These are phyloP conservation scores for Stegastes partitus DNA, from an alignment of 2,113 vertebrate species.

Conservation along the genomic window DNA sequence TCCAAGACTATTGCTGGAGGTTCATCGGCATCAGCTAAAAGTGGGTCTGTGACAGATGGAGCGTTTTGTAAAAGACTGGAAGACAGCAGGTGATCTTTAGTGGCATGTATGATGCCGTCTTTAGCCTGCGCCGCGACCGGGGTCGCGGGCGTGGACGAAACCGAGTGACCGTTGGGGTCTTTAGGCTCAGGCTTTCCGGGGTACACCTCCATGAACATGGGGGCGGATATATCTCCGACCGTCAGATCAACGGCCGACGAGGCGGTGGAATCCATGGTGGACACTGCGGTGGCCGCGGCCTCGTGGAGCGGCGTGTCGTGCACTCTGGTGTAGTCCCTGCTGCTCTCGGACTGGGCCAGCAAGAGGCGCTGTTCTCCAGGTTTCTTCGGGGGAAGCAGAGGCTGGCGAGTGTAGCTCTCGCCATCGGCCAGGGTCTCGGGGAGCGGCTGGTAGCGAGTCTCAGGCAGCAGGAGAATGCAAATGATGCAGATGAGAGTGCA, in stretches of 20 bases:
- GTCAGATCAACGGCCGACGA: conserved; percentile 78
- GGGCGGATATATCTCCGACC: conserved; percentile 1
- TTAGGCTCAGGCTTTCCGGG: conserved; percentile 18
- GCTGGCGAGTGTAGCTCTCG: conserved; percentile 93
- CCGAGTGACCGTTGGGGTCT: conserved; percentile 57
- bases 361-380: conserved; percentile 90
- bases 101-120: conserved; percentile 38
- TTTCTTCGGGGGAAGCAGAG: conserved; percentile 89
- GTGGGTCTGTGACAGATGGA: conserved; percentile 63
- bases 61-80: conserved; percentile 71
- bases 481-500: conserved; percentile 99
- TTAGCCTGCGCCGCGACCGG: conserved; percentile 31
- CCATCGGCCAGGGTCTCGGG: conserved; percentile 92
- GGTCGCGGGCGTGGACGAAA: conserved; percentile 26
- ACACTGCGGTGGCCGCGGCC: conserved; percentile 68
- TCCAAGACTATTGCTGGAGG: conserved; percentile 29
- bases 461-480: conserved; percentile 96
- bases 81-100: conserved; percentile 67
- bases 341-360: conserved; percentile 89
- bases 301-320: conserved; percentile 84
- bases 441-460: conserved; percentile 92
- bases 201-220: conserved; percentile 42
- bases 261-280: conserved; percentile 82
- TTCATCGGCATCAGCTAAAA: conserved; percentile 59
- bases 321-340: conserved; percentile 90